These are phyloP conservation scores for Drosophila borealis DNA, from an alignment of 2,888 invertebrate species.

Conservation along the genomic window DNA sequence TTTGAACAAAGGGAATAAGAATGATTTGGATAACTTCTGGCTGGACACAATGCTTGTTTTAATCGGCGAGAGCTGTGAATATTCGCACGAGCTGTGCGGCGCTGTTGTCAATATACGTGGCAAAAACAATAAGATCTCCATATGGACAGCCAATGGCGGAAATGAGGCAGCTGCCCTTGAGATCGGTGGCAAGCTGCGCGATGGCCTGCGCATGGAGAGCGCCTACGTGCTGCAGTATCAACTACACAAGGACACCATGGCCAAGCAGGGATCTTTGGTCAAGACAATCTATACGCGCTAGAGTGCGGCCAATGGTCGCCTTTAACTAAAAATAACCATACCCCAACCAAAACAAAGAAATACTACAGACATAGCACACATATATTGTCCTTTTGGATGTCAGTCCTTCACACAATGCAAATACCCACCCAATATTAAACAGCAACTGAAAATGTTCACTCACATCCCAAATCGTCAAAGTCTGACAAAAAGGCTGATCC, in stretches of 20 bases:
- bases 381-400: constrained; percentile 4
- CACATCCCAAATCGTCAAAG: neutral
- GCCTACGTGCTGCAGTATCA: constrained; percentile 88
- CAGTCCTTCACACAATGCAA: neutral
- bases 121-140: constrained; percentile 95
- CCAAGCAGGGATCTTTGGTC: constrained; percentile 91
- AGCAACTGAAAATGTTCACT: constrained; percentile 6
- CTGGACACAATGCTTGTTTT: constrained; percentile 92
- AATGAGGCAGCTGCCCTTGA: constrained; percentile 91
- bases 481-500: constrained; percentile 15
- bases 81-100: constrained; percentile 96
- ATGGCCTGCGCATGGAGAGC: constrained; percentile 89
- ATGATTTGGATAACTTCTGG: constrained; percentile 91
- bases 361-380: constrained; percentile 1
- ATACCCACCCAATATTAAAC: neutral
- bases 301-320: neutral
- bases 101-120: constrained; percentile 96
- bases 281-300: constrained; percentile 85
- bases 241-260: constrained; percentile 92
- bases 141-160: constrained; percentile 95
- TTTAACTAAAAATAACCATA: neutral
- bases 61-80: constrained; percentile 97
- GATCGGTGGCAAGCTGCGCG: constrained; percentile 94
- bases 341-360: constrained; percentile 1
- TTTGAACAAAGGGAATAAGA: constrained; percentile 89